Evolutionary conservation across 2,797 vertebrate species (phyloP), one percentile per base, ranked within the genome.

Genomic region (Delichon dasypus): DNA sequence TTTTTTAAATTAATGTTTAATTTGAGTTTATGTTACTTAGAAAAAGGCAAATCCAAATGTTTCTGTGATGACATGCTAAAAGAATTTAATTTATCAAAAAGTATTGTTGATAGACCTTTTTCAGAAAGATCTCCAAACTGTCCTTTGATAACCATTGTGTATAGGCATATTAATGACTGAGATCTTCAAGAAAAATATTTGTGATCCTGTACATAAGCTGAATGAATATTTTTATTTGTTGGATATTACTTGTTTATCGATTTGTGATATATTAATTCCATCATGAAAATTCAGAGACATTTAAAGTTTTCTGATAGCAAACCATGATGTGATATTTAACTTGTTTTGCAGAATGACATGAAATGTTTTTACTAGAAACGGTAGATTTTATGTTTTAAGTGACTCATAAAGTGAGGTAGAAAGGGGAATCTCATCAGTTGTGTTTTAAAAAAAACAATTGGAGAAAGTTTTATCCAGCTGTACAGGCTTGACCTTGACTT

Each of bases 381-480:
- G 48, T 29, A 95, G 80, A 93, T 88, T 94, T 96, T 91, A 38
- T 86, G 40, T 89, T 95, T 89, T 71, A 57, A 22, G 5, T 77
- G 27, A 10, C 25, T 78, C 5, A 34, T 54, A 51, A 88, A 84
- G 16, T 44, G 32, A 58, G 11, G 8, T 44, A 47, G 32, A 54
- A 47, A 82, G 44, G 15, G 4, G 14, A 84, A 45, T 61, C 42
- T 80, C 23, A 1, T 68, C 42, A 34, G 32, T 58, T 2, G 2
- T 8, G 4, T 47, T 76, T 83, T 36, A 44, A 42, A 65, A 45
- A 40, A 83, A 88, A 44, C 2, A 73, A 34, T 6, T 38, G 42
- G 27, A 90, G 13, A 64, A 60, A 44, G 10, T 78, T 91, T 90
- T 84, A 45, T 32, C 26, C 29, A 53, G 7, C 20, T 8, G 1